These are phyloP conservation scores for Dicranocentrus wangi DNA, from an alignment of 2,888 invertebrate genomes.

Conservation along the genomic window DNA sequence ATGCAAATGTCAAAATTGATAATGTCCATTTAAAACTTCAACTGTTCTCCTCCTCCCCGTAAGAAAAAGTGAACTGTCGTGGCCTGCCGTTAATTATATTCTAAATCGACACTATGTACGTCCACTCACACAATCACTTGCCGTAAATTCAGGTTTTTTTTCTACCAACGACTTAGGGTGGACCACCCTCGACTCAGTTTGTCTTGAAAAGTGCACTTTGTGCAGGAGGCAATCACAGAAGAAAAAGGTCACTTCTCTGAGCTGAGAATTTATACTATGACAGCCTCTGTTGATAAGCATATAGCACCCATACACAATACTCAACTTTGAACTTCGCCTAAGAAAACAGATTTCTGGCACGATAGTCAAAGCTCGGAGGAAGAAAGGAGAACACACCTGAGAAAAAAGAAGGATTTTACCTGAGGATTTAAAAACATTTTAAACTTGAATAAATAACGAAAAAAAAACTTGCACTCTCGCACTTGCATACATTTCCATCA, in stretches of 20 bases:
- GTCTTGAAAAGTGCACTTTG: not conserved
- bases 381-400: constrained; percentile 56
- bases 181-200: constrained; percentile 51
- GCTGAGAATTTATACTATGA: not conserved
- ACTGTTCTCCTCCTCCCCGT: not conserved
- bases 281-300: constrained; percentile 49
- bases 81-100: no score
- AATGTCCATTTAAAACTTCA: not conserved
- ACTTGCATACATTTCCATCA: constrained; percentile 63
- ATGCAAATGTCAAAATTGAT: not conserved
- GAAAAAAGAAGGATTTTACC: constrained; percentile 30
- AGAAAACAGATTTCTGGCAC: constrained; percentile 64
- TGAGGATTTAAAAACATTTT: constrained; percentile 57
- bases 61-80: no score
- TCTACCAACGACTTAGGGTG: constrained; percentile 7
- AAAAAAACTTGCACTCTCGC: constrained; percentile 53
- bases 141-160: constrained; percentile 5
- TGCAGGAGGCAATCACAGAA: not conserved
- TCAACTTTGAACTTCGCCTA: constrained; percentile 32
- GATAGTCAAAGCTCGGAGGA: constrained; percentile 29
- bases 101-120: no score
- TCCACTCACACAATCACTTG: not conserved
- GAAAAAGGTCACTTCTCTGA: constrained; percentile 21
- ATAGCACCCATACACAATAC: constrained; percentile 31
- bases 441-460: constrained; percentile 6